These are phyloP conservation scores for Gryllus bimaculatus DNA, from an alignment of 1,140 invertebrate species.

Conservation along the genomic window DNA sequence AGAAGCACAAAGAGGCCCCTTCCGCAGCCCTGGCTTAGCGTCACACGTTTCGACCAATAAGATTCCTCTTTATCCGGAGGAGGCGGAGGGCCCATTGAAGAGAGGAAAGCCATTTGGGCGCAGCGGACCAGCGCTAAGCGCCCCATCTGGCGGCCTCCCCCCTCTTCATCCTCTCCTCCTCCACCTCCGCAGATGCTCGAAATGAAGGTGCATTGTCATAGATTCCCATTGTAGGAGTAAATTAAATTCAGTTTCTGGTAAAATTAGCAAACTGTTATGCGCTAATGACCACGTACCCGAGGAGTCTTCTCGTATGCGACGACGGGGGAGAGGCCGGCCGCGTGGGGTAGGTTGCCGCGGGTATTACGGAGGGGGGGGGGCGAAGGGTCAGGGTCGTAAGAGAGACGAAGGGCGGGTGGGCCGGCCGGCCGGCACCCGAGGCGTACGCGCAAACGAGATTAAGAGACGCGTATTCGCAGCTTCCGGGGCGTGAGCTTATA, in stretches of 20 bases:
- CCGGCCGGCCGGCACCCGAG: too few species aligned
- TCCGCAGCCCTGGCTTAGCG: not conserved
- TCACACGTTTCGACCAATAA: not conserved
- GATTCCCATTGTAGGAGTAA: slow-evolving; percentile 1
- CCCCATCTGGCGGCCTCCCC: not conserved
- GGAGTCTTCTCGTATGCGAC: not conserved
- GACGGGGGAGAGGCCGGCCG: too few species aligned
- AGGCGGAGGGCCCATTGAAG: not conserved
- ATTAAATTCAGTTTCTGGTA: not conserved
- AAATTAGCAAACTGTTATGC: slow-evolving; percentile 1
- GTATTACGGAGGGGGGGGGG: not conserved
- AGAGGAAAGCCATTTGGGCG: not conserved
- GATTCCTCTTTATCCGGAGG: not conserved
- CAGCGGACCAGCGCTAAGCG: not conserved
- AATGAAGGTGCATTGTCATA: slow-evolving; percentile 4
- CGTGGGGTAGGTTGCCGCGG: not conserved
- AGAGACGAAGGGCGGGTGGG: too few species aligned
- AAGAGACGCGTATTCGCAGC: not conserved
- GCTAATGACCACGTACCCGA: not conserved
- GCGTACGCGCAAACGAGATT: not conserved
- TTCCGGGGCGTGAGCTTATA: not conserved
- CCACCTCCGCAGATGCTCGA: not conserved
- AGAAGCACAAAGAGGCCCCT: not conserved
- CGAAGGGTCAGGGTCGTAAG: not conserved
- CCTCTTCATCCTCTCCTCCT: not conserved